Base-by-base conservation (phyloP, 2,888 invertebrate species). In the Pyrgus malvae region DNA sequence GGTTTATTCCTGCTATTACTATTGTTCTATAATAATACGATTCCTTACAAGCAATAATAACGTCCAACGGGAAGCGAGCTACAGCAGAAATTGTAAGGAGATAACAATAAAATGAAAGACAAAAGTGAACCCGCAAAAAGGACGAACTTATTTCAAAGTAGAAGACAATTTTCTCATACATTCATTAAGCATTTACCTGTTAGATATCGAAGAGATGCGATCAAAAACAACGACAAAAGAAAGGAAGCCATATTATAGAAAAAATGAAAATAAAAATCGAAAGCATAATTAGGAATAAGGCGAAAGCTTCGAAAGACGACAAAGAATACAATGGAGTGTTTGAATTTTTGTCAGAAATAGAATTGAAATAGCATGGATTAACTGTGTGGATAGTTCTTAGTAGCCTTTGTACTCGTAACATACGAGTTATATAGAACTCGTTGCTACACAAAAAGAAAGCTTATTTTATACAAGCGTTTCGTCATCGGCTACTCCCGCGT, bases 241-340 rank as follows among this genome's bases (percentile, higher is more conserved):
- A 72, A 70, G 65, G 77, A 80, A 80, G 68, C 76, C 80, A 59
- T 68, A 72, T 41, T 33, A 45, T 31, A 69, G n/a, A n/a, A 76
- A 77, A 68, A 72, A 64, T 62, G 69, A 66, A 68, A 71, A 76
- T 65, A 66, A 67, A 72, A 75, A 76, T 72, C 69, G 70, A 70
- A 74, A 66, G 70, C 71, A 74, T 83, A 82, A 86, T 83, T 80
- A 83, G 76, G 70, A 80, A 76, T 78, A 79, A 82, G n/a, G n/a
- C n/a, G 79, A 83, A 70, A 80, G 80, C 76, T 82, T 81, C 74
- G 57, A 65, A 66, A 72, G 68, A 72, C 69, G 71, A 77, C 74
- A 75, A 76, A 76, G 74, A 71, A 66, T 63, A 76, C 73, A 76
- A 76, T 74, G 64, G 65, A 67, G 74, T 67, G 60, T 4, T 61